Percentiles rank a stretch among this genome's conserved stretches.
phyloP scores from a whole-genome alignment of 2,797 vertebrate species.

The Rhinatrema bivittatum region DNA sequence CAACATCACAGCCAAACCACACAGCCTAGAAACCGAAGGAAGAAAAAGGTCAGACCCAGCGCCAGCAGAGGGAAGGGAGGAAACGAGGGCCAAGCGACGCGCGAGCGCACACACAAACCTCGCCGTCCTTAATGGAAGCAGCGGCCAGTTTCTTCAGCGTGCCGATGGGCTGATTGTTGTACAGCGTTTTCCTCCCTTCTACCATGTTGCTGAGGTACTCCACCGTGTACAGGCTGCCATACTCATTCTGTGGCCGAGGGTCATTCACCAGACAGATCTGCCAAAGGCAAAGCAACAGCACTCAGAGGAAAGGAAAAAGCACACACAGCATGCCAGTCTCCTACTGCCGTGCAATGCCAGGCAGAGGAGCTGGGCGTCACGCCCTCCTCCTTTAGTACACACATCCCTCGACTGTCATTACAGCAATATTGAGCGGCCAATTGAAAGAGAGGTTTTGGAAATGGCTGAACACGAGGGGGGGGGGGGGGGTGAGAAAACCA shows the following conservation, averaged over 20 bases:
- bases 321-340: too few species aligned
- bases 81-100: too few species aligned
- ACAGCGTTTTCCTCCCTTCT: slow-evolving; percentile 74
- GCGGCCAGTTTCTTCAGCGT: slow-evolving; percentile 83
- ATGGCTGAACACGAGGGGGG: too few species aligned
- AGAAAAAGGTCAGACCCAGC: background rate
- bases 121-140: slow-evolving; percentile 85
- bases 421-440: too few species aligned
- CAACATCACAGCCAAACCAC: slow-evolving; percentile 96
- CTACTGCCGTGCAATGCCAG: too few species aligned
- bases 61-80: too few species aligned
- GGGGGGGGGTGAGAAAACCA: too few species aligned
- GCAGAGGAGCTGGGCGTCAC: too few species aligned
- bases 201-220: slow-evolving; percentile 93
- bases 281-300: background rate
- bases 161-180: slow-evolving; percentile 90
- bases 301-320: too few species aligned
- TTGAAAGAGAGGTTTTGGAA: too few species aligned
- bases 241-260: slow-evolving; percentile 85
- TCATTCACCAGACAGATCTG: slow-evolving; percentile 95
- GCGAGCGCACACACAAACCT: slow-evolving; percentile 77
- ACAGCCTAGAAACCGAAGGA: slow-evolving; percentile 69
- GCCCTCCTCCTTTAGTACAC: too few species aligned
- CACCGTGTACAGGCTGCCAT: slow-evolving; percentile 83
- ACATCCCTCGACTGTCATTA: too few species aligned